These are phyloP conservation scores for Gobionotothen gibberifrons DNA, from an alignment of 2,797 vertebrate species.

Conservation along the genomic window DNA sequence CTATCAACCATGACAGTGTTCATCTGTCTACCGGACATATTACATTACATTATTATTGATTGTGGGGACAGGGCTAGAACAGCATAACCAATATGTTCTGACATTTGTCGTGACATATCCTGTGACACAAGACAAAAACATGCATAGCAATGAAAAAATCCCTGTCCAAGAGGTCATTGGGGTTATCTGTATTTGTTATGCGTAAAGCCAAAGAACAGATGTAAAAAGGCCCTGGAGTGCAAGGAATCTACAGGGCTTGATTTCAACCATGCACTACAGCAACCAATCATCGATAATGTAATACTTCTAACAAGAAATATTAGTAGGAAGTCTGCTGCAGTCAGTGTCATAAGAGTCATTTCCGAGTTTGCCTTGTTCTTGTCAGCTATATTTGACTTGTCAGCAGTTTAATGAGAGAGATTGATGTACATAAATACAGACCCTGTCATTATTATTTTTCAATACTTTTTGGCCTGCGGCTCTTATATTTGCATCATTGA, in stretches of 20 bases:
- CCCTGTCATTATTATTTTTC: neutral
- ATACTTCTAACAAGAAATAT: conserved; percentile 9
- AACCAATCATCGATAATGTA: neutral
- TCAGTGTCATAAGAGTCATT: neutral
- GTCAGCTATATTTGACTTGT: neutral
- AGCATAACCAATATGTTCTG: neutral
- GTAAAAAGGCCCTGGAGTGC: neutral
- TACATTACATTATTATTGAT: neutral
- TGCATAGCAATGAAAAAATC: neutral
- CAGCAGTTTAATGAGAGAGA: neutral
- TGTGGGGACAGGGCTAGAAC: neutral
- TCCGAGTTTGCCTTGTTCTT: conserved; percentile 6
- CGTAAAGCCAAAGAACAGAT: conserved; percentile 8
- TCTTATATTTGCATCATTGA: neutral
- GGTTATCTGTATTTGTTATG: neutral
- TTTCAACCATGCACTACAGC: neutral
- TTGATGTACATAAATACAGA: neutral
- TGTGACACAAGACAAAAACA: conserved; percentile 1
- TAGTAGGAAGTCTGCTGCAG: neutral
- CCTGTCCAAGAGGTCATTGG: neutral
- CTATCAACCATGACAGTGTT: conserved; percentile 3
- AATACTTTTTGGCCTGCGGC: neutral
- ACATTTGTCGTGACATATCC: conserved; percentile 2
- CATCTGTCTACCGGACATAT: neutral
- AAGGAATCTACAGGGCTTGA: neutral